phyloP scores from a whole-genome alignment of 2,797 vertebrate species.

The Okamejei kenojei region DNA sequence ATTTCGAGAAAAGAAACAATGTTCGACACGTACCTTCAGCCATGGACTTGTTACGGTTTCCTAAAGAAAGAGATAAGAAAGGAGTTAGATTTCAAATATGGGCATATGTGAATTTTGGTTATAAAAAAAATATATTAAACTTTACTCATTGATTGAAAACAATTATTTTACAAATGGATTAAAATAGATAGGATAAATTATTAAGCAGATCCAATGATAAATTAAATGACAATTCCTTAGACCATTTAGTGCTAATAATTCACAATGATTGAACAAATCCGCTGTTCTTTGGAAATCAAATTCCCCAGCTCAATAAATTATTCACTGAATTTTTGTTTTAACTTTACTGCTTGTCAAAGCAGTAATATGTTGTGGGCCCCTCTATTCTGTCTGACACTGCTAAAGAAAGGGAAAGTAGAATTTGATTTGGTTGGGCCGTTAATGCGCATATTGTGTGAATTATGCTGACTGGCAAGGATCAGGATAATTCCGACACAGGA shows the following conservation, averaged over 20 bases:
- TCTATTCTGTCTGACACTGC: not conserved
- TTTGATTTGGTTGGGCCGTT: not conserved
- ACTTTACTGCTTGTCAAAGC: no score
- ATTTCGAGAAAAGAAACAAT: not conserved
- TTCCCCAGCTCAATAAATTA: not conserved
- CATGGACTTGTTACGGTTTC: not conserved
- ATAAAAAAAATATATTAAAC: not conserved
- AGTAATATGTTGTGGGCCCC: no score
- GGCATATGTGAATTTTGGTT: not conserved
- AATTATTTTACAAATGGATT: not conserved
- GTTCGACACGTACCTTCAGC: conserved; percentile 14
- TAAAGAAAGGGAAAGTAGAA: not conserved
- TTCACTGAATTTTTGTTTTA: not conserved
- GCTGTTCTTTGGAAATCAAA: not conserved
- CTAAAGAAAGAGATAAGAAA: not conserved
- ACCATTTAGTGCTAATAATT: not conserved
- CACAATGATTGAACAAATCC: not conserved
- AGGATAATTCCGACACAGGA: not conserved
- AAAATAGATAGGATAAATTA: not conserved
- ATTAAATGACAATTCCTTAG: not conserved
- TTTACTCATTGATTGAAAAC: not conserved
- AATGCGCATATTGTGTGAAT: no score
- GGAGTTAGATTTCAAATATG: not conserved
- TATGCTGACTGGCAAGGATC: no score
- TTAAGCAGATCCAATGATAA: not conserved